Conservation (phyloP, 2,113 vertebrate genomes). For the Aviceda subcristata region DNA sequence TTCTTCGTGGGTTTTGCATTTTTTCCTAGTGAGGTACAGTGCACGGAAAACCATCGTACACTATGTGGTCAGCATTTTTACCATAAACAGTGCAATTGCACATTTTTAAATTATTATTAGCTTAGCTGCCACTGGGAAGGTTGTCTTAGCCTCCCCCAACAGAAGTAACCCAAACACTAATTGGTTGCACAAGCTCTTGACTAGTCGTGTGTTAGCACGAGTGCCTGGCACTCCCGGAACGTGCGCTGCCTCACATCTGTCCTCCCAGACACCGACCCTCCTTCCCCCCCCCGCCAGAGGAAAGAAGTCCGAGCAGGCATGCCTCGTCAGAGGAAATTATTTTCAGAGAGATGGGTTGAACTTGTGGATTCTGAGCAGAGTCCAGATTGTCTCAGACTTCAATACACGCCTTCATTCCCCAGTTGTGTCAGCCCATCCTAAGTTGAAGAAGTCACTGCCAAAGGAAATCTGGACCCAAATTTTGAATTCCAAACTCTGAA, state of each 20-base stretch:
- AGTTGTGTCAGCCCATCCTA: not conserved
- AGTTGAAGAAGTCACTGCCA: not conserved
- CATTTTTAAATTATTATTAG: not conserved
- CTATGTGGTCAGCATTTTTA: conserved; percentile 44
- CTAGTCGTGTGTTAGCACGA: not conserved
- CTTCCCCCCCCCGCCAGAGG: not conserved
- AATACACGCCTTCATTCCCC: not conserved
- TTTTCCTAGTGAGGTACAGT: conserved; percentile 73
- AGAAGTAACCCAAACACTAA: not conserved
- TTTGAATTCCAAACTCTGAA: not conserved
- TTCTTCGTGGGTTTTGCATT: conserved; percentile 70
- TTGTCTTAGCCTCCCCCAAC: not conserved
- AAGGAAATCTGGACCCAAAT: conserved; percentile 21
- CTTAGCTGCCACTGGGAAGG: not conserved
- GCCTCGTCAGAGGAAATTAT: not conserved
- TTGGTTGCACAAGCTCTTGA: not conserved
- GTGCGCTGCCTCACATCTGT: not conserved
- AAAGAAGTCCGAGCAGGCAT: not conserved
- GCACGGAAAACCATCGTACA: conserved; percentile 34
- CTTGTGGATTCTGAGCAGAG: not conserved
- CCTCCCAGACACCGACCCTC: not conserved
- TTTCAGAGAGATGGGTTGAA: not conserved
- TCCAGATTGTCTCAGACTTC: conserved; percentile 18
- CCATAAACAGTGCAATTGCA: conserved; percentile 51
- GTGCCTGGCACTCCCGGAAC: not conserved